phyloP scores from a whole-genome alignment of 2,113 vertebrate species.

The Burhinus oedicnemus region DNA sequence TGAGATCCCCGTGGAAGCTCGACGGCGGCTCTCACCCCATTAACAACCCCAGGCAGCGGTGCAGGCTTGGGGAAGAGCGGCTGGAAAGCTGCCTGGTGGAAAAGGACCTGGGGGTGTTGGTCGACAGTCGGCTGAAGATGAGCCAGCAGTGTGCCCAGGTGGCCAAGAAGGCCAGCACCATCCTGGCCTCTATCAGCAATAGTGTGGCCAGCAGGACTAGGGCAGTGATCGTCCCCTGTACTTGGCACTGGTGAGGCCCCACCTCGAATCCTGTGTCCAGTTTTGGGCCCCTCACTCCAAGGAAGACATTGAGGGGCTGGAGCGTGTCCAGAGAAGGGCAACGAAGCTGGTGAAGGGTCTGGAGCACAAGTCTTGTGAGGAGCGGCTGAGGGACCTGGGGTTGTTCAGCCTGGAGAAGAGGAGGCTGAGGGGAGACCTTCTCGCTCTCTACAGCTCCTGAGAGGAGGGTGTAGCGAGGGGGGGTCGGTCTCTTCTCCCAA shows the following conservation, averaged over 20 bases:
- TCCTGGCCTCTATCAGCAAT: not conserved
- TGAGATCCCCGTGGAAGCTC: accelerated
- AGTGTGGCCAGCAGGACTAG: not conserved
- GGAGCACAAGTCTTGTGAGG: not conserved
- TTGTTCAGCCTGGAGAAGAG: not conserved
- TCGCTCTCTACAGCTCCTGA: not conserved
- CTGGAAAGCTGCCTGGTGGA: not conserved
- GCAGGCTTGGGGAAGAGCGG: not conserved
- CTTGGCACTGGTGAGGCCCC: not conserved
- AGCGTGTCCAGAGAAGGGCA: not conserved
- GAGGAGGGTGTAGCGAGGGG: not conserved
- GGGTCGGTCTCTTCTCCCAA: not conserved
- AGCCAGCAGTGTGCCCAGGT: not conserved
- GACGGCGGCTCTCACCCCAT: accelerated
- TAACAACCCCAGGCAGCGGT: too few relatives aligned
- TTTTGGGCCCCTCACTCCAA: not conserved
- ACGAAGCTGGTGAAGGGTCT: too few relatives aligned
- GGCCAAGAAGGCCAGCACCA: not conserved
- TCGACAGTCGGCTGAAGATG: accelerated
- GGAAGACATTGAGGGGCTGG: not conserved
- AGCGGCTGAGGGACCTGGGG: not conserved
- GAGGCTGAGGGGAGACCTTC: not conserved
- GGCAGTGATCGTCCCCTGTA: not conserved
- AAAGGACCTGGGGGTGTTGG: not conserved
- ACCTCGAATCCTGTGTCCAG: not conserved